These are phyloP conservation scores for Gymnothorax reevesii DNA, from an alignment of 2,797 vertebrate genomes.

Conservation along the genomic window DNA sequence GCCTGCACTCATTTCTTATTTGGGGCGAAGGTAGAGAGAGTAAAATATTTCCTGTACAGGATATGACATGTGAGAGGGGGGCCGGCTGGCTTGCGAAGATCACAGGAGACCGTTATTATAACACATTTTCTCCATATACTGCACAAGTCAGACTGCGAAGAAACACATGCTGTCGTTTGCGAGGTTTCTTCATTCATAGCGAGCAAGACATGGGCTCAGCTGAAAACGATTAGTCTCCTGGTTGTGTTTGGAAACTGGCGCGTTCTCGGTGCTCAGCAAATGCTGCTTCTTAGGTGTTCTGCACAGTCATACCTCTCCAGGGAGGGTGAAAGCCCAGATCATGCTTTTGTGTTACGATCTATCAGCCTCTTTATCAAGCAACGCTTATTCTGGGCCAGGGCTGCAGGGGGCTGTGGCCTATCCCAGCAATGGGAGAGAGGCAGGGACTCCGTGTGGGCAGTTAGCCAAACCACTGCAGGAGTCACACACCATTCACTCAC, in stretches of 20 bases:
- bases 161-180: conserved; percentile 1
- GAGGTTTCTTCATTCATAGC: not conserved
- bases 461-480: no score
- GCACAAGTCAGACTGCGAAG: conserved; percentile 3
- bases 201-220: conserved; percentile 8
- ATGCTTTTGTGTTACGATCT: not conserved
- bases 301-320: not conserved
- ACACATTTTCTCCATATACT: not conserved
- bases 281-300: not conserved
- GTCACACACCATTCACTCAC: no score
- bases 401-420: no score
- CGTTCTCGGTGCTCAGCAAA: not conserved
- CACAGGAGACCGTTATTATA: not conserved
- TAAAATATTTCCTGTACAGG: not conserved
- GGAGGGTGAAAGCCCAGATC: not conserved
- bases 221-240: not conserved
- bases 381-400: no score
- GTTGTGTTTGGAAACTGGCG: conserved; percentile 7
- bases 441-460: no score
- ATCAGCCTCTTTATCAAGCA: no score
- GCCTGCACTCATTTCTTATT: not conserved
- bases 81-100: not conserved
- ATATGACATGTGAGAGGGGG: not conserved
- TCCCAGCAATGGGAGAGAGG: no score
- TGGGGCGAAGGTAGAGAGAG: not conserved